phyloP scores from a whole-genome alignment of 2,797 vertebrate species.

The Lepilemur ruficaudatus region DNA sequence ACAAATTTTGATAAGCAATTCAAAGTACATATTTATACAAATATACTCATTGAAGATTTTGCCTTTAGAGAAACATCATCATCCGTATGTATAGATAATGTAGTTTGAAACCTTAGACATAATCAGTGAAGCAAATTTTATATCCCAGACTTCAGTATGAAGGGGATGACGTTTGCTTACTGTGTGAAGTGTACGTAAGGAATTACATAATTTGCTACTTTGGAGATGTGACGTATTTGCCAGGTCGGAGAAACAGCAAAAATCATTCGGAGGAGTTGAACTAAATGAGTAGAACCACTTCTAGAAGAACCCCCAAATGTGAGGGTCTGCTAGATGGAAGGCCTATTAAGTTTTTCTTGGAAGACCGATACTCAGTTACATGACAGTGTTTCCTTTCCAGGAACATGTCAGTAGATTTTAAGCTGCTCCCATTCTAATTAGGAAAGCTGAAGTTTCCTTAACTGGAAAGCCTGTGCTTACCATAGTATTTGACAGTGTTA shows the following conservation, averaged over 20 bases:
- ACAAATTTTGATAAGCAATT: neutral
- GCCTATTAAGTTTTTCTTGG: neutral
- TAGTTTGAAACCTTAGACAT: neutral
- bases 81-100: neutral
- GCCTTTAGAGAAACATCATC: neutral
- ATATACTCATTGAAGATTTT: neutral
- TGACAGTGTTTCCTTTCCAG: neutral
- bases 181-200: rapidly evolving
- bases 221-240: neutral
- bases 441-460: neutral
- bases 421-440: neutral
- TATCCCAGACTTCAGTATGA: rapidly evolving
- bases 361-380: neutral
- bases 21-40: neutral
- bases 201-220: rapidly evolving
- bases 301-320: neutral
- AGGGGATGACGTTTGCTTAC: neutral
- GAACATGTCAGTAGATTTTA: neutral
- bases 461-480: neutral
- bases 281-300: neutral
- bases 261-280: neutral
- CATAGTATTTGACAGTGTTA: neutral
- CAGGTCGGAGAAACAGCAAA: neutral
- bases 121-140: neutral
- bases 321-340: neutral